These are phyloP conservation scores for Morinoia aosen DNA, from an alignment of 2,888 invertebrate genomes.

Conservation along the genomic window DNA sequence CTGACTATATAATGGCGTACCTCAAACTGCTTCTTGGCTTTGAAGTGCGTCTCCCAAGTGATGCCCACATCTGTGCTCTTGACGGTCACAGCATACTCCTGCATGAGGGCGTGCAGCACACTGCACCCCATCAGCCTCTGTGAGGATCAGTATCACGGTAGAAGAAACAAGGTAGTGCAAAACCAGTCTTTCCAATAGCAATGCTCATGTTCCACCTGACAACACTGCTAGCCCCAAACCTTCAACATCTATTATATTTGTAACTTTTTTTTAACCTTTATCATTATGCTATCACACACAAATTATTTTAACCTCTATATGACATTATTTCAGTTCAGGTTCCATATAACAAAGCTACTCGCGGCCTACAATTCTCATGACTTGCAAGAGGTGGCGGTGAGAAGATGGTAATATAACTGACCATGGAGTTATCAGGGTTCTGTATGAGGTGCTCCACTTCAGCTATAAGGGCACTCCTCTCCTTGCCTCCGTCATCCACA, in stretches of 20 bases:
- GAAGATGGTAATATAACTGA: constrained; percentile 69
- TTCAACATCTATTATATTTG: constrained; percentile 59
- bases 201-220: too few relatives aligned
- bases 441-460: constrained; percentile 85
- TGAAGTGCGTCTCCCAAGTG: constrained; percentile 89
- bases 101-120: constrained; percentile 85
- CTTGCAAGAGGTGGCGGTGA: too few relatives aligned
- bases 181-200: constrained; percentile 64
- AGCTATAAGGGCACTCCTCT: constrained; percentile 79
- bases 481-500: constrained; percentile 79
- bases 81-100: constrained; percentile 88
- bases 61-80: constrained; percentile 89
- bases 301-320: too few relatives aligned
- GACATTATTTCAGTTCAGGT: too few relatives aligned
- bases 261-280: not conserved
- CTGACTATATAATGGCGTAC: constrained; percentile 69
- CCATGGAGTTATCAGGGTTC: constrained; percentile 78
- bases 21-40: constrained; percentile 87
- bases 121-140: constrained; percentile 88
- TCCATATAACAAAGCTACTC: too few relatives aligned
- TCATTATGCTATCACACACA: not conserved
- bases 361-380: too few relatives aligned
- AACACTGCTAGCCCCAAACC: too few relatives aligned
- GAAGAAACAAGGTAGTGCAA: not conserved
- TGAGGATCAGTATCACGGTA: constrained; percentile 68